Base-by-base conservation (phyloP, 2,113 vertebrate species). In the Pygoscelis adeliae region DNA sequence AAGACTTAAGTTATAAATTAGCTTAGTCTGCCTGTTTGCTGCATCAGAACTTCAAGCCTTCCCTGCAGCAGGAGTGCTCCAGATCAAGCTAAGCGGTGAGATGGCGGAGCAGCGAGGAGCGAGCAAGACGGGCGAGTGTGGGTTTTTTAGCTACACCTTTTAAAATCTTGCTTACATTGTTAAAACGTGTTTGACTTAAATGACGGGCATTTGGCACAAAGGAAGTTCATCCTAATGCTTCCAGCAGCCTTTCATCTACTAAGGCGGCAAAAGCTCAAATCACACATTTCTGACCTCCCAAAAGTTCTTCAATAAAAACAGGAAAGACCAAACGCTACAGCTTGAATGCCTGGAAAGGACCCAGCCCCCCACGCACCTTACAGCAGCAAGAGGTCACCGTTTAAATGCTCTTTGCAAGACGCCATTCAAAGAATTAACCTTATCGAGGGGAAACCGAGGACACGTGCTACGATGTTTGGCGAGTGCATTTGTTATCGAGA, bases 191-290 rank as follows among this genome's bases (percentile, higher is more conserved):
- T 87, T 52, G 44, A 82, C 56, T 86, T 89, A 81, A 78, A 71
- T 44, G 76, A 50, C 0, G 0, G 13, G 70, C 58, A 19, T 78
- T 89, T 82, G 72, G 47, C 50, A 84, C n/a, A 63, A 65, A 82
- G 72, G 86, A 82, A 89, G 56, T 90, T 94, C 72, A 69, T 70
- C 81, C 58, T 22, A 5, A 40, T 52, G 89, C 80, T 92, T 81
- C 83, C 74, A 67, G 80, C 90, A 89, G 86, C 89, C 63, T 89
- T 97, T 95, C 40, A n/a, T 87, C 86, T 90, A 25, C 90, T 85
- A 82, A 92, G 40, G 69, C 2, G 6, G 78, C n/a, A 93, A 76
- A 89, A 85, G 42, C 84, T 93, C 81, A 49, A 71, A 87, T 92
- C 70, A 23, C 56, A 15, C n/a, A 2, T 74, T 92, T 78, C 89